Evolutionary conservation across 2,797 vertebrate genomes (phyloP).

Genomic region (Hippopotamyrus pictus): DNA sequence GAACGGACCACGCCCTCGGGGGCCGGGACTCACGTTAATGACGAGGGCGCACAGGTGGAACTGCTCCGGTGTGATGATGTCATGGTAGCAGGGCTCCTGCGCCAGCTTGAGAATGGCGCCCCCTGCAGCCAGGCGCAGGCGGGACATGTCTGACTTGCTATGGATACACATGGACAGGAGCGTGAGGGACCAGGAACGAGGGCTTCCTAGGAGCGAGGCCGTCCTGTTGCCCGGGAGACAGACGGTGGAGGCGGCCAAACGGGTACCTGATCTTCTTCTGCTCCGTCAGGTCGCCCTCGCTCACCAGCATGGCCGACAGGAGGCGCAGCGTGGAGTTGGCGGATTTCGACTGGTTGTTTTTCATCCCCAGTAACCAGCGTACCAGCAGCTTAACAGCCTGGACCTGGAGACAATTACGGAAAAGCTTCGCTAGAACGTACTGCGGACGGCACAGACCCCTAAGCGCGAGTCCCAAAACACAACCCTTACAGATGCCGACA

Average conservation of each 20-base stretch:
- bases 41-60: conserved; percentile 97
- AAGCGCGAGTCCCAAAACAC: not conserved
- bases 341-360: conserved; percentile 97
- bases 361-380: conserved; percentile 97
- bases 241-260: not conserved
- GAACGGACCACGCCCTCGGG: not conserved
- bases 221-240: not conserved
- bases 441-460: not conserved
- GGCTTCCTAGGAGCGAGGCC: not conserved
- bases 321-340: conserved; percentile 95
- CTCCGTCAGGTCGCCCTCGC: conserved; percentile 95
- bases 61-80: conserved; percentile 98
- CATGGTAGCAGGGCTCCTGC: conserved; percentile 97
- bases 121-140: conserved; percentile 89
- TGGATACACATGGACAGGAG: not conserved
- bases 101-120: conserved; percentile 98
- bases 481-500: not conserved
- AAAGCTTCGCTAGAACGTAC: not conserved
- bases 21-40: conserved; percentile 79
- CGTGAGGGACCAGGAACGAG: too few species aligned
- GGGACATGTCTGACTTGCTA: conserved; percentile 99
- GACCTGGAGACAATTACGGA: conserved; percentile 62
- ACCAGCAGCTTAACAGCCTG: conserved; percentile 97
- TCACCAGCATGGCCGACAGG: conserved; percentile 94
- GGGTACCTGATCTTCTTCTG: conserved; percentile 93